These are phyloP conservation scores for Panonychus citri DNA, from an alignment of 1,140 invertebrate species.

Conservation along the genomic window DNA sequence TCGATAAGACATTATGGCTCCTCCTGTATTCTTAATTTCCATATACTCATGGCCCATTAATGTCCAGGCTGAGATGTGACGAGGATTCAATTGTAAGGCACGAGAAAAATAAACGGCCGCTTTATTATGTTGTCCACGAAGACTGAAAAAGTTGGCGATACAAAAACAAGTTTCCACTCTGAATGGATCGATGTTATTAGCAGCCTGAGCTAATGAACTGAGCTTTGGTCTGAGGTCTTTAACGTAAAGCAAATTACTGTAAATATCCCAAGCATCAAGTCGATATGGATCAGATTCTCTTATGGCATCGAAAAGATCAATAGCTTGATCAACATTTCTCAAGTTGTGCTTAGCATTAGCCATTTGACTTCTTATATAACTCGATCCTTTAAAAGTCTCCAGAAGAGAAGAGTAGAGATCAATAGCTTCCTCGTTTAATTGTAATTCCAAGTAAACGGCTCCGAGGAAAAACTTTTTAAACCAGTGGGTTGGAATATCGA, in stretches of 20 bases:
- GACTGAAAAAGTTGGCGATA: conserved; percentile 95
- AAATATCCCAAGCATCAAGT: conserved; percentile 82
- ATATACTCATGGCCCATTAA: conserved; percentile 97
- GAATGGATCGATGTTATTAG: conserved; percentile 85
- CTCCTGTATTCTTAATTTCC: conserved; percentile 94
- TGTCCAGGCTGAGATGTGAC: conserved; percentile 84
- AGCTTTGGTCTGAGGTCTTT: conserved; percentile 55
- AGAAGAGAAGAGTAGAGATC: conserved; percentile 51
- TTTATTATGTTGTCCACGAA: conserved; percentile 83
- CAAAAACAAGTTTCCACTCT: conserved; percentile 92
- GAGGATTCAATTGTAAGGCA: conserved; percentile 77
- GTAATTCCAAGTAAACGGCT: conserved; percentile 68
- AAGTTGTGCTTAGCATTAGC: conserved; percentile 77
- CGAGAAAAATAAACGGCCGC: conserved; percentile 75
- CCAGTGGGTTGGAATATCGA: conserved; percentile 67
- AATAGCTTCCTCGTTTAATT: conserved; percentile 57
- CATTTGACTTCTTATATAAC: conserved; percentile 72
- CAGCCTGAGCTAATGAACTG: conserved; percentile 72
- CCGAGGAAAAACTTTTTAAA: conserved; percentile 79
- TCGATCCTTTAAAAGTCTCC: conserved; percentile 52
- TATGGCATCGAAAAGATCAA: conserved; percentile 54
- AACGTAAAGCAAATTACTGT: conserved; percentile 86
- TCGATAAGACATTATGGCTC: conserved; percentile 85
- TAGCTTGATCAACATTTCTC: conserved; percentile 70
- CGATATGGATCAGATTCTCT: conserved; percentile 68